These are phyloP conservation scores for Scaptomyza caliginosa DNA, from an alignment of 2,888 invertebrate genomes.

Conservation along the genomic window DNA sequence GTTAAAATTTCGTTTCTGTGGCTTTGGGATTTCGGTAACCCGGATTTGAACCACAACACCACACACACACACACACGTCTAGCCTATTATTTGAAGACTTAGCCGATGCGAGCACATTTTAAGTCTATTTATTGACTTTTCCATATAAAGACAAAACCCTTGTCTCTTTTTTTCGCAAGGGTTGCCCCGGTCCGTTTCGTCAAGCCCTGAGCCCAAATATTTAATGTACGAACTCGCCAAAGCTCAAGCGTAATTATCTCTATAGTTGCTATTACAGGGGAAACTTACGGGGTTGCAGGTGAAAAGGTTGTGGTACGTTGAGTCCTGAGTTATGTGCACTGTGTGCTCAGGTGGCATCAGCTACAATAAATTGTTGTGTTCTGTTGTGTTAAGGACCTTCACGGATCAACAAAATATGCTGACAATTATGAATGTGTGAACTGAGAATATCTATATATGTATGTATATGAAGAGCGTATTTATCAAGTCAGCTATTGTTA, in stretches of 20 bases:
- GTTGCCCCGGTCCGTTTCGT: not conserved
- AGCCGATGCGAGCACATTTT: slow-evolving; percentile 29
- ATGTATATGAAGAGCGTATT: slow-evolving; percentile 5
- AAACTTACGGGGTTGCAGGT: slow-evolving; percentile 4
- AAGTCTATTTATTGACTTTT: slow-evolving; percentile 49
- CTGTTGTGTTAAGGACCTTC: slow-evolving; percentile 31
- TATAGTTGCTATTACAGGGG: slow-evolving; percentile 26
- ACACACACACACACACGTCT: slow-evolving; percentile 7
- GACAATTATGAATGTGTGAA: slow-evolving; percentile 24
- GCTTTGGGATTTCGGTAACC: slow-evolving; percentile 17
- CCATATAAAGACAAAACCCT: slow-evolving; percentile 21
- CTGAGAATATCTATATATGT: slow-evolving; percentile 5
- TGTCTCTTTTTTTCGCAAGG: slow-evolving; percentile 5
- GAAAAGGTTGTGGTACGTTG: slow-evolving; percentile 2
- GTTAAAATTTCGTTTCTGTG: slow-evolving; percentile 38
- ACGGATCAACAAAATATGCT: slow-evolving; percentile 31
- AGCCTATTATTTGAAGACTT: slow-evolving; percentile 60
- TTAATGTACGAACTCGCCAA: slow-evolving; percentile 44
- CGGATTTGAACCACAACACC: not conserved
- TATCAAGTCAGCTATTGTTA: not conserved
- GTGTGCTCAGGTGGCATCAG: slow-evolving; percentile 31
- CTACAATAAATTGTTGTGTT: slow-evolving; percentile 50
- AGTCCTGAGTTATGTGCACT: slow-evolving; percentile 31
- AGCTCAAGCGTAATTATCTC: slow-evolving; percentile 57
- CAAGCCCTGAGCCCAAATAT: slow-evolving; percentile 37